phyloP scores from a whole-genome alignment of 2,113 vertebrate species.

The Phalacrocorax carbo region DNA sequence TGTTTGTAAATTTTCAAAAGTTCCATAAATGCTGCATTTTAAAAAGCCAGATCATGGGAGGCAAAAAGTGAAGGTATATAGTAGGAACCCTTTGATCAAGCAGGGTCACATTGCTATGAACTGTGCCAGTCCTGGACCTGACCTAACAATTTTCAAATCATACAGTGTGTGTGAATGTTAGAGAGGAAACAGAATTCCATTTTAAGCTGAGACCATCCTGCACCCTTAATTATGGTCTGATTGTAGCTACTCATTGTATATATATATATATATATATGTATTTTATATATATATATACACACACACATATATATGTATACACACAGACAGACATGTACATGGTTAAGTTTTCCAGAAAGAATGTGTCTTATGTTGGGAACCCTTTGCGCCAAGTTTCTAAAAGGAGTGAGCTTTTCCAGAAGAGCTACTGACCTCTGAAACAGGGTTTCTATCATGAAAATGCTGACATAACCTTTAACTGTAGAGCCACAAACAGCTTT shows the following conservation, averaged over 20 bases:
- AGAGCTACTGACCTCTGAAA: conserved; percentile 58
- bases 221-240: not conserved
- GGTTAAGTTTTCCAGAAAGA: not conserved
- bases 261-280: no score
- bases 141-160: not conserved
- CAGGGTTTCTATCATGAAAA: conserved; percentile 66
- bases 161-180: not conserved
- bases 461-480: conserved; percentile 68
- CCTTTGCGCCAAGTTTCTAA: not conserved
- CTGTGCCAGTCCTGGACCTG: not conserved
- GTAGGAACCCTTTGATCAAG: not conserved
- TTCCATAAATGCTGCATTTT: not conserved
- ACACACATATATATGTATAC: not conserved
- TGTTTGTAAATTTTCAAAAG: not conserved
- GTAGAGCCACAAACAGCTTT: conserved; percentile 41
- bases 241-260: not conserved
- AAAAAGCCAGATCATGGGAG: not conserved
- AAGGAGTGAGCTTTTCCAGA: conserved; percentile 59
- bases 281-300: fast-evolving
- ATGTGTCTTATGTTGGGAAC: not conserved
- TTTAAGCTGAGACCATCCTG: not conserved
- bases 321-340: not conserved
- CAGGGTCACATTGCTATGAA: not conserved
- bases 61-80: not conserved
- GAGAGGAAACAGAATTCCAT: not conserved